Percentiles rank a stretch among this genome's conserved stretches.
phyloP scores from a whole-genome alignment of 1,140 invertebrate genomes.

The Apocrypta bakeri region DNA sequence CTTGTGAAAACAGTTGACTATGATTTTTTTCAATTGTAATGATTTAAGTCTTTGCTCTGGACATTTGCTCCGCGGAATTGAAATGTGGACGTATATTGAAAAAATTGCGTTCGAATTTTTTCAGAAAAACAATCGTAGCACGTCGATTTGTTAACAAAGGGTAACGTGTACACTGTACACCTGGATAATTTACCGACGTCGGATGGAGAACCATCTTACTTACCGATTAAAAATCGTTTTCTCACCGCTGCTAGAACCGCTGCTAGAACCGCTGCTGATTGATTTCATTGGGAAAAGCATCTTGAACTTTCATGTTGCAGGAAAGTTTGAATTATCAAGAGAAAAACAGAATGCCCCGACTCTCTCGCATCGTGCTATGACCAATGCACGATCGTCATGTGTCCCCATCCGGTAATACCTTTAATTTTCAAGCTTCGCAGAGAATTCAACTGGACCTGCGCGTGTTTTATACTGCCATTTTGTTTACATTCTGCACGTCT shows the following conservation, averaged over 20 bases:
- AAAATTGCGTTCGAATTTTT: neutral
- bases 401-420: no score
- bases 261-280: neutral
- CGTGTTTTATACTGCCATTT: no score
- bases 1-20: neutral
- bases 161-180: neutral
- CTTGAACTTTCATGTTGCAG: conserved; percentile 29
- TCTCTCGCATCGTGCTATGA: conserved; percentile 7
- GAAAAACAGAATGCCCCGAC: conserved; percentile 37
- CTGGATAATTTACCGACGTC: conserved; percentile 25
- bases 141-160: neutral
- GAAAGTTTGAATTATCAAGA: conserved; percentile 32
- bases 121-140: neutral
- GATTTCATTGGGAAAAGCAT: neutral
- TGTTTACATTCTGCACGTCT: no score
- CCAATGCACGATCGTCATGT: neutral
- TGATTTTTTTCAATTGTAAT: neutral
- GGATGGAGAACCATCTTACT: conserved; percentile 25
- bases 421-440: no score
- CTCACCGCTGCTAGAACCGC: neutral
- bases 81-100: no score
- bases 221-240: conserved; percentile 40
- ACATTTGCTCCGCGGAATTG: neutral
- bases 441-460: no score
- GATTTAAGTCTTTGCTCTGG: no score